Conservation (phyloP, 2,113 vertebrate species). For the Anhinga rufa region DNA sequence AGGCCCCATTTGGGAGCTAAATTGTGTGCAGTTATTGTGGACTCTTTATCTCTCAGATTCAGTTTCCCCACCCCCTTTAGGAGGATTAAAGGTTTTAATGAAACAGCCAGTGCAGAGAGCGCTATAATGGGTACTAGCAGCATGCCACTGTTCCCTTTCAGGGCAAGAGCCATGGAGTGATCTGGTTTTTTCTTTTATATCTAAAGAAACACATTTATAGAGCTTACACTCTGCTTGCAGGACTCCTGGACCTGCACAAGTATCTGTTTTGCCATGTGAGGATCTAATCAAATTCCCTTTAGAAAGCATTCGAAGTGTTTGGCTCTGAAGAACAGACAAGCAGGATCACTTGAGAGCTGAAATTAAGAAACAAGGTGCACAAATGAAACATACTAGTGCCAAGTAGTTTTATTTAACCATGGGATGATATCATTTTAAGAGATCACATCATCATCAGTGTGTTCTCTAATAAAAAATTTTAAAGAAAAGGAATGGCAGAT, state of each 20-base stretch:
- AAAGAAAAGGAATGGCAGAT: not conserved
- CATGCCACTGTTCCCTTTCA: not conserved
- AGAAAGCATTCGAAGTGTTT: not conserved
- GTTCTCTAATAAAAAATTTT: not conserved
- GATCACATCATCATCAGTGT: not conserved
- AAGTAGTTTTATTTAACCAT: not conserved
- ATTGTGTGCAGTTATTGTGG: not conserved
- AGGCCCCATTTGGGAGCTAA: not conserved
- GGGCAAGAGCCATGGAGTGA: not conserved
- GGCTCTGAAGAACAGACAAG: not conserved
- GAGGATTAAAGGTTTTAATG: not conserved
- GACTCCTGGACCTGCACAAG: not conserved
- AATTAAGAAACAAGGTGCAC: not conserved
- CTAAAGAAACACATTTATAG: not conserved
- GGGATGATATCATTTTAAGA: not conserved
- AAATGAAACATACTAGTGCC: not conserved
- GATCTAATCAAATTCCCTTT: not conserved
- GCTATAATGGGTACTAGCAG: not conserved
- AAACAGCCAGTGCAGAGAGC: not conserved
- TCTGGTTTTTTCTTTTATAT: not conserved
- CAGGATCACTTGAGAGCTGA: not conserved
- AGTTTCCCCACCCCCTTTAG: not conserved
- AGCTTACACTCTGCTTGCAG: not conserved
- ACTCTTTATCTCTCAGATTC: not conserved
- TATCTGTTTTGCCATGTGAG: not conserved